phyloP scores from a whole-genome alignment of 2,888 invertebrate species.

The Drosophila tanythrix region DNA sequence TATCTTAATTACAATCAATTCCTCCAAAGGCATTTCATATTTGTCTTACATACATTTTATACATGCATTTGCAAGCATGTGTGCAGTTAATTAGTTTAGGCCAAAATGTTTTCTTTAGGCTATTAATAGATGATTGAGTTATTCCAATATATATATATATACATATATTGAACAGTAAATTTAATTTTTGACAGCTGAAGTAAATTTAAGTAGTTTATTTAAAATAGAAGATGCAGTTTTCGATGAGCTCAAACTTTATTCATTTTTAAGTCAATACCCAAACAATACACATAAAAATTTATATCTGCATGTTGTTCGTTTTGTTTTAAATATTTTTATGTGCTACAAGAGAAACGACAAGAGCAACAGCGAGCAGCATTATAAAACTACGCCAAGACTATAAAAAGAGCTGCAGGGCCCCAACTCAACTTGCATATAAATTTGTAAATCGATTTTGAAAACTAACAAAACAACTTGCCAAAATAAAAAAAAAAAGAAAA shows the following conservation, averaged over 20 bases:
- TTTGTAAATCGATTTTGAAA: slow-evolving; percentile 71
- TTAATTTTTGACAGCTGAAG: neutral
- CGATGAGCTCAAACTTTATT: neutral
- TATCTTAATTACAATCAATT: neutral
- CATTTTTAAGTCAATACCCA: slow-evolving; percentile 6
- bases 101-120: neutral
- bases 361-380: neutral
- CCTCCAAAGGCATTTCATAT: neutral
- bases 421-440: slow-evolving; percentile 50
- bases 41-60: neutral
- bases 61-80: neutral
- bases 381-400: slow-evolving; percentile 16
- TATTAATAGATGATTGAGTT: neutral
- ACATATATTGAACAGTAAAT: neutral
- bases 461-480: slow-evolving; percentile 72
- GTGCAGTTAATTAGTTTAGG: neutral
- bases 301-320: neutral
- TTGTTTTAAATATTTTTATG: slow-evolving; percentile 31
- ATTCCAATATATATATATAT: neutral
- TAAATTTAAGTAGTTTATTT: neutral
- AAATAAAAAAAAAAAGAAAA: slow-evolving; percentile 28
- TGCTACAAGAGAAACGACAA: slow-evolving; percentile 16
- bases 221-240: neutral
- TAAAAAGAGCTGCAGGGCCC: slow-evolving; percentile 14
- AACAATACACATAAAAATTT: slow-evolving; percentile 7